Conservation (phyloP, 2,113 vertebrate genomes). For the Lasiurus cinereus region DNA sequence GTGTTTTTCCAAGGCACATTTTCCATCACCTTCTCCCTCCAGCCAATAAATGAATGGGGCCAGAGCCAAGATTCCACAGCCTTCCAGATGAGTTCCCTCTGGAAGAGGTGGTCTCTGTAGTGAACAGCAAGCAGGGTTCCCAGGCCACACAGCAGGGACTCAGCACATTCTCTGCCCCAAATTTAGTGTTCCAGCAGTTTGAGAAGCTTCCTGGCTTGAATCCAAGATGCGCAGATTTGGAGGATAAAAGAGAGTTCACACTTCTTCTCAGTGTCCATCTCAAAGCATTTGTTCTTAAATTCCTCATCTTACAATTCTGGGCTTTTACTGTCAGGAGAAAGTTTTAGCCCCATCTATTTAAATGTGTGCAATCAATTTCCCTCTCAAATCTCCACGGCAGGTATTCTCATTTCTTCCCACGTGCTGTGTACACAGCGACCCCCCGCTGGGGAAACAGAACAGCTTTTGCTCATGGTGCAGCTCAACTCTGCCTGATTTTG, state of each 20-base stretch:
- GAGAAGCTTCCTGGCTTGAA: conserved; percentile 6
- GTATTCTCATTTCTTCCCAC: conserved; percentile 62
- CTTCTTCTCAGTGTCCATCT: conserved; percentile 38
- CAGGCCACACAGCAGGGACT: conserved; percentile 46
- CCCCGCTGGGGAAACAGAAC: conserved; percentile 67
- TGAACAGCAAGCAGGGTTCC: conserved; percentile 3
- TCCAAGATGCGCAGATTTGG: conserved; percentile 21
- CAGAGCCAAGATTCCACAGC: conserved; percentile 67
- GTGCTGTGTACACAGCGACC: not conserved
- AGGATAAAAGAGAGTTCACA: conserved; percentile 40
- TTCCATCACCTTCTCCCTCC: conserved; percentile 67
- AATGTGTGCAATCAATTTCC: conserved; percentile 72
- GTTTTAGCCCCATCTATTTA: conserved; percentile 59
- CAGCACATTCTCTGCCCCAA: not conserved
- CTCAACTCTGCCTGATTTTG: conserved; percentile 29
- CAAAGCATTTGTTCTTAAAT: conserved; percentile 49
- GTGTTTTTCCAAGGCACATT: conserved; percentile 65
- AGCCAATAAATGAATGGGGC: conserved; percentile 59
- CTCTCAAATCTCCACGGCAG: conserved; percentile 23
- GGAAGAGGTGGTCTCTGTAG: conserved; percentile 12
- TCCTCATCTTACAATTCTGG: conserved; percentile 24
- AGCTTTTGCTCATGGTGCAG: not conserved
- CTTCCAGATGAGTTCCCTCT: conserved; percentile 64
- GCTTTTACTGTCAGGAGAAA: conserved; percentile 46
- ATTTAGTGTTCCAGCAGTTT: not conserved